Percentiles rank a stretch among this genome's conserved stretches.
These are phyloP conservation scores for Halcyon smyrnensis DNA, from an alignment of 2,797 vertebrate species.

Conservation along the genomic window DNA sequence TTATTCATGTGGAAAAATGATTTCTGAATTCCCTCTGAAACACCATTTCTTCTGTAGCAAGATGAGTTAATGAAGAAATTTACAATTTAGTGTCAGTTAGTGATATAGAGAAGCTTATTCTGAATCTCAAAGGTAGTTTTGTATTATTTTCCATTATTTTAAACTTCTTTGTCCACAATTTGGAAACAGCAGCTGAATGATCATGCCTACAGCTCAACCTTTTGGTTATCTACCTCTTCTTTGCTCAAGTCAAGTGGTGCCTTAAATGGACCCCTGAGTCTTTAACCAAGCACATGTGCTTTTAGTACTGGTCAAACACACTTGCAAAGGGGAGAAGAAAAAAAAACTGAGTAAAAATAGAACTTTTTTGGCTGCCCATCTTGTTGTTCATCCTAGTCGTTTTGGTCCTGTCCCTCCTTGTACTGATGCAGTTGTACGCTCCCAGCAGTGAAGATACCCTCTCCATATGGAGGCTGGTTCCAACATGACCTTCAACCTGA, in stretches of 20 bases:
- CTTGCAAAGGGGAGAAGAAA: not conserved
- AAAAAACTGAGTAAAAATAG: not conserved
- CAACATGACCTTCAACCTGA: accelerated
- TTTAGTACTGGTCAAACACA: not conserved
- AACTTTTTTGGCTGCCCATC: not conserved
- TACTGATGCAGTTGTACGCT: accelerated
- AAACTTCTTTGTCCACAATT: not conserved
- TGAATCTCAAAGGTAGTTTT: not conserved
- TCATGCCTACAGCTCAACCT: not conserved
- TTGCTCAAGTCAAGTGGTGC: not conserved
- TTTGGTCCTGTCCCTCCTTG: not conserved
- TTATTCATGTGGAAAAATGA: conserved; percentile 35
- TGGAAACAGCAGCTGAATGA: not conserved
- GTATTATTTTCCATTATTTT: not conserved
- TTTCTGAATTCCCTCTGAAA: conserved; percentile 35
- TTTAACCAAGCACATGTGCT: not conserved
- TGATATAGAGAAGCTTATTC: not conserved
- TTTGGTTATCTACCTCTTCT: not conserved
- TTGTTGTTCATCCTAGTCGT: too few species aligned
- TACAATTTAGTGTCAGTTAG: not conserved
- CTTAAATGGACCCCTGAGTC: not conserved
- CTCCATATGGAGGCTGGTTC: not conserved
- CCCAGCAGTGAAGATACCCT: not conserved
- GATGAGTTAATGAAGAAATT: conserved; percentile 35
- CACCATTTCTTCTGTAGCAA: not conserved